These are phyloP conservation scores for Zoanthus gigantus DNA, from an alignment of 92 coral and sea anemone genomes.

Conservation along the genomic window DNA sequence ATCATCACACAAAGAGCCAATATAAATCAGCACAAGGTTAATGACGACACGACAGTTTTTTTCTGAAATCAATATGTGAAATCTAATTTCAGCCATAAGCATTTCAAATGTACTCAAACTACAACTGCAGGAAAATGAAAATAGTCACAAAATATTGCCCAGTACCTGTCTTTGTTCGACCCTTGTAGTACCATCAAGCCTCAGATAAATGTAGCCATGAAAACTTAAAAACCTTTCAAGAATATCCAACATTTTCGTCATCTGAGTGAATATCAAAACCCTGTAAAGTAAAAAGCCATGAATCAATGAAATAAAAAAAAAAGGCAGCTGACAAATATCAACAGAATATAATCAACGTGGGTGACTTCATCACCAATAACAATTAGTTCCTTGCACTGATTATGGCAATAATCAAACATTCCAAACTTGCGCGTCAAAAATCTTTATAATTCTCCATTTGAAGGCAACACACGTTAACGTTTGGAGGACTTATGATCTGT, in stretches of 20 bases:
- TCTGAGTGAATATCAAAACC: slow-evolving; percentile 95
- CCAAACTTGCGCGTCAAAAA: no score
- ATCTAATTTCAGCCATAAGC: background rate
- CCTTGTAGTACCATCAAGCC: slow-evolving; percentile 95
- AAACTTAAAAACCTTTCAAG: slow-evolving; percentile 90
- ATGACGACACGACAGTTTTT: no score
- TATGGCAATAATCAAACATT: no score
- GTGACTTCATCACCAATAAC: no score
- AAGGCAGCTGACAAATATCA: no score
- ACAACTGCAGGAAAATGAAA: background rate
- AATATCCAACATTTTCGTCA: slow-evolving; percentile 98
- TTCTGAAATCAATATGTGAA: no score
- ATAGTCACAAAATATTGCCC: background rate
- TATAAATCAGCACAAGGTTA: no score
- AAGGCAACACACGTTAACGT: no score
- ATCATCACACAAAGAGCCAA: background rate
- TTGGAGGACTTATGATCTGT: no score
- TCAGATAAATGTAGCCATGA: slow-evolving; percentile 94
- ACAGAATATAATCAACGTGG: no score
- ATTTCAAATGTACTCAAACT: background rate
- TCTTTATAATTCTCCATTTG: no score
- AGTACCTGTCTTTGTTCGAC: slow-evolving; percentile 99
- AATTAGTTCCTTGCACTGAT: no score
- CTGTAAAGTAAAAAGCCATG: slow-evolving; percentile 39
- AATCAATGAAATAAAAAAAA: background rate